These are phyloP conservation scores for Dinoponera quadriceps DNA, from an alignment of 1,140 invertebrate genomes.

Conservation along the genomic window DNA sequence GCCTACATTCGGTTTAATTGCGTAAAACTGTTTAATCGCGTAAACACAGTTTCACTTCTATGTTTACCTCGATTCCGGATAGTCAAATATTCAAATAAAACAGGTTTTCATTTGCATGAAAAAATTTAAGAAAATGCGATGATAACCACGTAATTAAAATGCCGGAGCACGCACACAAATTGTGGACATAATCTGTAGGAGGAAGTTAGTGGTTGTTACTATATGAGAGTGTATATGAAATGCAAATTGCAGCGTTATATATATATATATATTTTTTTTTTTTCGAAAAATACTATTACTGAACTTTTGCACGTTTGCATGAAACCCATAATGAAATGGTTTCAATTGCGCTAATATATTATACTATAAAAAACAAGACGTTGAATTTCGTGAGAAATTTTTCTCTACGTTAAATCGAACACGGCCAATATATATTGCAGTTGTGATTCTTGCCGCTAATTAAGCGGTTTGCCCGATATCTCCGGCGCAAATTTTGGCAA, in stretches of 20 bases:
- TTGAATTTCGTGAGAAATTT: neutral
- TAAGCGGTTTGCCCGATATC: neutral
- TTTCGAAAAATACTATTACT: conserved; percentile 6
- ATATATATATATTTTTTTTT: no score
- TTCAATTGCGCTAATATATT: conserved; percentile 3
- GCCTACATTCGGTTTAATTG: neutral
- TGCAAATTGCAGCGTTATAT: conserved; percentile 46
- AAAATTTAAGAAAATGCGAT: conserved; percentile 49
- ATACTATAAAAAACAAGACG: neutral
- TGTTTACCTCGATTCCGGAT: neutral
- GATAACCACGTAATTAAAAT: conserved; percentile 63
- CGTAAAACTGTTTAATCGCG: neutral
- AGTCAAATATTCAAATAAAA: conserved; percentile 39
- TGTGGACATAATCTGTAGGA: conserved; percentile 13
- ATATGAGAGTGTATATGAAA: conserved; percentile 30
- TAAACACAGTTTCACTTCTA: neutral
- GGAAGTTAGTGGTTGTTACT: conserved; percentile 41
- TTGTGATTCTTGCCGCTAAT: neutral
- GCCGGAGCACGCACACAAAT: conserved; percentile 46
- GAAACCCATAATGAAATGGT: conserved; percentile 25
- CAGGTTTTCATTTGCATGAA: conserved; percentile 39
- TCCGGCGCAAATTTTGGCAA: neutral
- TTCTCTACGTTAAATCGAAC: neutral
- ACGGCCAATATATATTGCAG: no score
- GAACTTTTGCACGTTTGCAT: conserved; percentile 21